A percentile compares a stretch with the other conserved stretches of the same genome.
phyloP scores from a whole-genome alignment of 2,113 vertebrate species.

The Mus pahari region DNA sequence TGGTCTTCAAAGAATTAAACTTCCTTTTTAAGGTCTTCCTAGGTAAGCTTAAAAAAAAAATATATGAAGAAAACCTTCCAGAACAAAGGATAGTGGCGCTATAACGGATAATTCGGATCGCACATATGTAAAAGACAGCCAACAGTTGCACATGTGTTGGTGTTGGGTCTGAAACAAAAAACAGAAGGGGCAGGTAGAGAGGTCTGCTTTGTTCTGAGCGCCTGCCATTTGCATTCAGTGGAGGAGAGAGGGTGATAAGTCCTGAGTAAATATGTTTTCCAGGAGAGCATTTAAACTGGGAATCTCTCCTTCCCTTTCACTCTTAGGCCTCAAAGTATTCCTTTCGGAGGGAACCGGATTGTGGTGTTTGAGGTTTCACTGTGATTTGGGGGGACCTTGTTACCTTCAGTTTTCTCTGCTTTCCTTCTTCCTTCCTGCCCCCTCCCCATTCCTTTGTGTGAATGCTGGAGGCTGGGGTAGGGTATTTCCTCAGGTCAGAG shows the following conservation, averaged over 20 bases:
- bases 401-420: constrained; percentile 58
- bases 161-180: constrained; percentile 84
- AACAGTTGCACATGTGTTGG: constrained; percentile 70
- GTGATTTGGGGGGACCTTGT: constrained; percentile 8
- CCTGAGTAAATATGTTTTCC: constrained; percentile 75
- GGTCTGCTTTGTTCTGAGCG: constrained; percentile 82
- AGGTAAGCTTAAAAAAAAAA: constrained; percentile 92
- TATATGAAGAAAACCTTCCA: constrained; percentile 90
- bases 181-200: constrained; percentile 85
- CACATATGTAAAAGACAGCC: constrained; percentile 78
- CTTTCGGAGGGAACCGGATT: not conserved
- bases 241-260: constrained; percentile 76
- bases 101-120: constrained; percentile 82
- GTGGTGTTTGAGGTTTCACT: constrained; percentile 68
- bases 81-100: constrained; percentile 90
- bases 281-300: constrained; percentile 72
- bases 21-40: constrained; percentile 98
- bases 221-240: constrained; percentile 81
- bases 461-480: constrained; percentile 12
- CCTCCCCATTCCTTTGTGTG: constrained; percentile 29
- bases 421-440: not conserved
- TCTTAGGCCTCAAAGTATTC: constrained; percentile 68
- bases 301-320: constrained; percentile 58
- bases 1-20: constrained; percentile 99
- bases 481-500: constrained; percentile 81